Evolutionary conservation across 2,797 vertebrate genomes (phyloP), one percentile per base, ranked within the genome.

Genomic region (Sebastes hubbsi): DNA sequence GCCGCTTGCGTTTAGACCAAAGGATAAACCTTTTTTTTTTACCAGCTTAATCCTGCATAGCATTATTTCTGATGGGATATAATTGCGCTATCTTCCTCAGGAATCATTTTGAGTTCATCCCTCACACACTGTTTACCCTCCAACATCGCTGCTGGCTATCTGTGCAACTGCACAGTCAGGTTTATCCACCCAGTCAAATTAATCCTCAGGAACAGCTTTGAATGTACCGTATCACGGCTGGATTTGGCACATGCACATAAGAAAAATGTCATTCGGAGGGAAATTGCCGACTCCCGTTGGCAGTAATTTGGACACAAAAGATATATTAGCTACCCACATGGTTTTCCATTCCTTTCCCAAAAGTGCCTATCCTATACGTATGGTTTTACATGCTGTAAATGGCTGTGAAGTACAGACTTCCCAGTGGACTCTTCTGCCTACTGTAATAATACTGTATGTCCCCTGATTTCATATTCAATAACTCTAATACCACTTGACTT

Each of bases 111-210:
- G 60, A 84, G 79, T 87, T 89, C 66, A 88, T 85, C 77, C 70
- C 77, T 67, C 77, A 75, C 42, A 74, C 54, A 77, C 34, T 86
- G 81, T 90, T 92, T 87, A 85, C 80, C 73, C 58, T 80, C 72
- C 46, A 91, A 85, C 65, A 78, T 88, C 61, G 84, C 82, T 77
- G 81, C 81, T 86, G 85, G 86, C 78, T 85, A 82, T 90, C 77
- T 80, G 58, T 80, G 77, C 74, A 80, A 86, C 58, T 77, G 83
- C 81, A 84, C 82, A 75, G 85, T 88, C 82, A 79, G 82, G 75
- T 92, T 91, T 91, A 89, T 83, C 84, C 81, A 84, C 42, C 78
- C 66, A 91, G 83, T 89, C 77, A 88, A 84, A 88, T 85, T 86
- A 89, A 91, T 92, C 83, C 84, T 77, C 76, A 56, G 81, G 76